Conservation (phyloP, 2,113 vertebrate species). For the Callaeas wilsoni region DNA sequence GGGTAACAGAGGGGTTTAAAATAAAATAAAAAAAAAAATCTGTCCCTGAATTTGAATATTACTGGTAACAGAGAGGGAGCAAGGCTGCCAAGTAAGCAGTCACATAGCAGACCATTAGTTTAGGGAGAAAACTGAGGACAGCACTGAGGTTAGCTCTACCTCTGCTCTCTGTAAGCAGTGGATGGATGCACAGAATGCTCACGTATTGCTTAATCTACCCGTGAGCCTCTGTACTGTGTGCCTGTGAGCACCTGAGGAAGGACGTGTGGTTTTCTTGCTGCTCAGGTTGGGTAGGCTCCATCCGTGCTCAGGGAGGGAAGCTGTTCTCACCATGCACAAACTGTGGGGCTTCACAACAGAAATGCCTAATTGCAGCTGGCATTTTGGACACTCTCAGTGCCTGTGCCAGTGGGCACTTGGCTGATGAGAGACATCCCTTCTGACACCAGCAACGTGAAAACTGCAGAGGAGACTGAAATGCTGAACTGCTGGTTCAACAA, state of each 20-base stretch:
- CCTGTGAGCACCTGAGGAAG: background rate
- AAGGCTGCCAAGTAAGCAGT: background rate
- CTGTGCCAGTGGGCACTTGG: constrained; percentile 21
- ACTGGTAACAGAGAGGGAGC: background rate
- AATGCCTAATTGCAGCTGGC: constrained; percentile 28
- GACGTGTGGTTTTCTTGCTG: background rate
- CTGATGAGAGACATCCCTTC: constrained; percentile 6
- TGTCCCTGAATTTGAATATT: background rate
- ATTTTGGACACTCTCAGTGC: background rate
- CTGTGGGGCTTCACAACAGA: background rate
- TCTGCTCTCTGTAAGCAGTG: background rate
- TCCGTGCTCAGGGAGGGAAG: background rate
- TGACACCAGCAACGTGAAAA: background rate
- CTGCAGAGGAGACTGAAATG: constrained; percentile 3
- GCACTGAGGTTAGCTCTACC: background rate
- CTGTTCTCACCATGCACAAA: background rate
- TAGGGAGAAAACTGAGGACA: background rate
- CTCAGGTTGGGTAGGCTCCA: background rate
- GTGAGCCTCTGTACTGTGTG: background rate
- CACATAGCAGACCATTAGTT: background rate
- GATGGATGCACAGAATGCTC: background rate
- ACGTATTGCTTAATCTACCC: background rate
- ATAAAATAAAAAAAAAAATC: background rate
- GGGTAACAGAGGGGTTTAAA: background rate
- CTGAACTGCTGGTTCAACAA: background rate